phyloP scores from a whole-genome alignment of 2,888 invertebrate species.

The Opisthograptis luteolata region DNA sequence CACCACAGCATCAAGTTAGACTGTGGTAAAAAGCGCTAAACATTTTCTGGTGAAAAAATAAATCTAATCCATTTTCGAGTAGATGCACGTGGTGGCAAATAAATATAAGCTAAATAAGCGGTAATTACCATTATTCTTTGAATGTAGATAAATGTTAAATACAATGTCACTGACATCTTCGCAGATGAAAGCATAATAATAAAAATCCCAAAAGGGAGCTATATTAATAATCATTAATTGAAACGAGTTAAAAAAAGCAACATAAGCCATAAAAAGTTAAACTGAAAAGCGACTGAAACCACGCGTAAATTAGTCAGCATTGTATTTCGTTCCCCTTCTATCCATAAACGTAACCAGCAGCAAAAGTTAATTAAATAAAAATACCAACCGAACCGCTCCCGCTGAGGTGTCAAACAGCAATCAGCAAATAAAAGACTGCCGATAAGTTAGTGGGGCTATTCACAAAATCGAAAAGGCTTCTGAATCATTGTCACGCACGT shows the following conservation, averaged over 20 bases:
- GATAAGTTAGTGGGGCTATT: slow-evolving; percentile 80
- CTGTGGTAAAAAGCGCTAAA: too few species aligned
- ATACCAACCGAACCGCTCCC: slow-evolving; percentile 68
- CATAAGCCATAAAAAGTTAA: slow-evolving; percentile 55
- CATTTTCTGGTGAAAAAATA: too few species aligned
- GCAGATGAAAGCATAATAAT: not conserved
- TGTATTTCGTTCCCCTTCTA: slow-evolving; percentile 55
- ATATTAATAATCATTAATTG: slow-evolving; percentile 50
- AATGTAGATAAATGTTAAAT: too few species aligned
- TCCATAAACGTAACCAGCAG: slow-evolving; percentile 28
- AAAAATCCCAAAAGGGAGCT: slow-evolving; percentile 35
- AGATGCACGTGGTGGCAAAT: too few species aligned
- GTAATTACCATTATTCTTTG: too few species aligned
- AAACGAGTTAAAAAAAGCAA: slow-evolving; percentile 52
- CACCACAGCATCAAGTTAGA: too few species aligned
- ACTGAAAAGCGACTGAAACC: slow-evolving; percentile 62
- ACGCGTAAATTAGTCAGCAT: slow-evolving; percentile 73
- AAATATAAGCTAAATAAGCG: too few species aligned
- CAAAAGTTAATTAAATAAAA: slow-evolving; percentile 53
- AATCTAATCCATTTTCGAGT: too few species aligned
- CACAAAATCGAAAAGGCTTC: slow-evolving; percentile 76
- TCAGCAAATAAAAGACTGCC: slow-evolving; percentile 79
- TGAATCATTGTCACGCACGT: slow-evolving; percentile 83
- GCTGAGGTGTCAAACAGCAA: slow-evolving; percentile 77
- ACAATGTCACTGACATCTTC: slow-evolving; percentile 6